Conservation (phyloP, 2,888 invertebrate species). For the Drosophila kanekoi region DNA sequence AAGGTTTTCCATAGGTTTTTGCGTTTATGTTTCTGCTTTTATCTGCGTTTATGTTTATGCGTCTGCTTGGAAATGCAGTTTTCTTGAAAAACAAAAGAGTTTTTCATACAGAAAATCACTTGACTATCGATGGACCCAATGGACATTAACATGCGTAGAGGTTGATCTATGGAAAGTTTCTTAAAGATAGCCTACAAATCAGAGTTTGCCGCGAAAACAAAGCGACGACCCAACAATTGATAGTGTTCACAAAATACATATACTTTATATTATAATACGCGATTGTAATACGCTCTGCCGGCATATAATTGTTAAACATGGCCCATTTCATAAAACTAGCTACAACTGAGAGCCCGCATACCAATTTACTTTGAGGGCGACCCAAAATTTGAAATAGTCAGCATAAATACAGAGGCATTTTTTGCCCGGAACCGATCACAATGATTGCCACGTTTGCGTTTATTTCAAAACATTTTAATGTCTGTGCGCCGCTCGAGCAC, state of each 20-base stretch:
- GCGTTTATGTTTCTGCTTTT: too few species aligned
- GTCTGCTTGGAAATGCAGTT: too few species aligned
- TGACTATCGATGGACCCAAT: not conserved
- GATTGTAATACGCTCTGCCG: not conserved
- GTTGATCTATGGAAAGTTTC: too few species aligned
- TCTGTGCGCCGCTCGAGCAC: conserved; percentile 87
- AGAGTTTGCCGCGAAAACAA: too few species aligned
- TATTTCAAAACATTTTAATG: conserved; percentile 82
- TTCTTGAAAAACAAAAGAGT: not conserved
- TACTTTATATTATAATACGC: not conserved
- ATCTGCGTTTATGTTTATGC: too few species aligned
- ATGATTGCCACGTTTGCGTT: conserved; percentile 29
- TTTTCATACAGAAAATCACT: not conserved
- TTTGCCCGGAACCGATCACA: conserved; percentile 7
- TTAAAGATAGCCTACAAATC: too few species aligned
- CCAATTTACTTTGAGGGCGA: too few species aligned
- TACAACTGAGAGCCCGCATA: not conserved
- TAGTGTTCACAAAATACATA: too few species aligned
- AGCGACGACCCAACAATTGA: too few species aligned
- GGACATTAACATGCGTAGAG: not conserved
- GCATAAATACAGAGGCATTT: not conserved
- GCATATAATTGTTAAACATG: too few species aligned
- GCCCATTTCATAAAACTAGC: not conserved
- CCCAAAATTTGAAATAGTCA: not conserved
- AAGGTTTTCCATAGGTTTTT: too few species aligned